Evolutionary conservation across 2,113 vertebrate species (phyloP).

Genomic region (Ptychochromis oligacanthus): DNA sequence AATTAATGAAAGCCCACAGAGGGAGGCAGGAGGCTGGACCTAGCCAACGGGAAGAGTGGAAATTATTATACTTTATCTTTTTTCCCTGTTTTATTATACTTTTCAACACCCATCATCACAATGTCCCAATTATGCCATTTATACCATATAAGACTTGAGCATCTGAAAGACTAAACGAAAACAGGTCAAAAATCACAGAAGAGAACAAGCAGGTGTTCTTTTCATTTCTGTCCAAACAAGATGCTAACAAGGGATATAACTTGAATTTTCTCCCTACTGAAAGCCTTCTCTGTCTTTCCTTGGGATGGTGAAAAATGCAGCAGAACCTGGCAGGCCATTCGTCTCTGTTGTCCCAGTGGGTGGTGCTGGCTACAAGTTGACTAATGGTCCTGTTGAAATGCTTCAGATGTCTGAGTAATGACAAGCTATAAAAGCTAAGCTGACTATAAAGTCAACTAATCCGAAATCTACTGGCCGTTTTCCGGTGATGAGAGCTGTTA

Average conservation of each 20-base stretch:
- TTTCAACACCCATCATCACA: slow-evolving; percentile 35
- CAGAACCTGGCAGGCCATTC: slow-evolving; percentile 63
- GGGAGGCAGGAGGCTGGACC: slow-evolving; percentile 53
- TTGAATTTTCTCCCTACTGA: slow-evolving; percentile 37
- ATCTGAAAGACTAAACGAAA: slow-evolving; percentile 24
- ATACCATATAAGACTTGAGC: slow-evolving; percentile 15
- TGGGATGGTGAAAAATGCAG: slow-evolving; percentile 63
- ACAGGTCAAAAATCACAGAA: neutral
- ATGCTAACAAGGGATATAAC: slow-evolving; percentile 15
- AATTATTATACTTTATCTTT: slow-evolving; percentile 54
- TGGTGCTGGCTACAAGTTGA: slow-evolving; percentile 69
- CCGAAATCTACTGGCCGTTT: slow-evolving; percentile 58
- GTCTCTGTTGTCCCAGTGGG: slow-evolving; percentile 69
- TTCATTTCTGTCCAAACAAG: slow-evolving; percentile 45
- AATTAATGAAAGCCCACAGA: slow-evolving; percentile 91
- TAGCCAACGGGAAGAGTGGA: slow-evolving; percentile 49
- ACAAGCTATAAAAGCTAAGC: slow-evolving; percentile 68
- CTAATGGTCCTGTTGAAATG: slow-evolving; percentile 73
- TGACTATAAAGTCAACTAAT: slow-evolving; percentile 69
- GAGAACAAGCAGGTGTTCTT: slow-evolving; percentile 36
- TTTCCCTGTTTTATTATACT: neutral
- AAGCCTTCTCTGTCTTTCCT: slow-evolving; percentile 50
- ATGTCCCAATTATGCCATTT: slow-evolving; percentile 25
- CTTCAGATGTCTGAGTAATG: slow-evolving; percentile 72
- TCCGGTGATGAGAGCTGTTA: slow-evolving; percentile 17